Evolutionary conservation across 2,888 invertebrate species (phyloP).

Genomic region (Cerceris rybyensis): DNA sequence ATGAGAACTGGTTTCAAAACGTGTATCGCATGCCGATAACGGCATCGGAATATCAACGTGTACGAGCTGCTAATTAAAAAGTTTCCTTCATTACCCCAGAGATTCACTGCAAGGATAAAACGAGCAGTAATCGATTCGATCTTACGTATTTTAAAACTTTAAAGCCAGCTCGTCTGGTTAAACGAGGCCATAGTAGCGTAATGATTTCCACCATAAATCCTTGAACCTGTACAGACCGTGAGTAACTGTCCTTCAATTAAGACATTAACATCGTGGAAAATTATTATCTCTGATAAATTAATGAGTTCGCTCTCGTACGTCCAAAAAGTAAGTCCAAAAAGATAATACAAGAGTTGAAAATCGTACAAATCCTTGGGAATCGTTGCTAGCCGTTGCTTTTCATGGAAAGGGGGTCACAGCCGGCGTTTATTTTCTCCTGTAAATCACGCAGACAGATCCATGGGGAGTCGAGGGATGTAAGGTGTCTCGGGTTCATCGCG

Average conservation of each 20-base stretch:
- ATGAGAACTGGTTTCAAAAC: neutral
- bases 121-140: slow-evolving; percentile 11
- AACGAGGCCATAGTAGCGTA: slow-evolving; percentile 25
- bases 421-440: slow-evolving; percentile 50
- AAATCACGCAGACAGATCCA: slow-evolving; percentile 40
- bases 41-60: slow-evolving; percentile 15
- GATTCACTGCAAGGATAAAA: neutral
- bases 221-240: slow-evolving; percentile 11
- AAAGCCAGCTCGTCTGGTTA: slow-evolving; percentile 11
- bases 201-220: slow-evolving; percentile 26
- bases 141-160: slow-evolving; percentile 1
- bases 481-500: slow-evolving; percentile 32
- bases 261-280: slow-evolving; percentile 20
- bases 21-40: neutral
- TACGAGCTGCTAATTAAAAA: slow-evolving; percentile 21
- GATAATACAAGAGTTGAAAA: slow-evolving; percentile 3
- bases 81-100: neutral
- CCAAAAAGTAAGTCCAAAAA: neutral
- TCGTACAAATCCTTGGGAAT: slow-evolving; percentile 11
- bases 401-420: slow-evolving; percentile 47
- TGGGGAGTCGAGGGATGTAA: slow-evolving; percentile 4
- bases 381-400: slow-evolving; percentile 15
- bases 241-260: slow-evolving; percentile 27
- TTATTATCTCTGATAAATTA: slow-evolving; percentile 32
- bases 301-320: slow-evolving; percentile 27